A percentile compares a stretch with the other conserved stretches of the same genome.
These are phyloP conservation scores for Imbricaverruca yamaguchii DNA, from an alignment of 2,888 invertebrate species.

Conservation along the genomic window DNA sequence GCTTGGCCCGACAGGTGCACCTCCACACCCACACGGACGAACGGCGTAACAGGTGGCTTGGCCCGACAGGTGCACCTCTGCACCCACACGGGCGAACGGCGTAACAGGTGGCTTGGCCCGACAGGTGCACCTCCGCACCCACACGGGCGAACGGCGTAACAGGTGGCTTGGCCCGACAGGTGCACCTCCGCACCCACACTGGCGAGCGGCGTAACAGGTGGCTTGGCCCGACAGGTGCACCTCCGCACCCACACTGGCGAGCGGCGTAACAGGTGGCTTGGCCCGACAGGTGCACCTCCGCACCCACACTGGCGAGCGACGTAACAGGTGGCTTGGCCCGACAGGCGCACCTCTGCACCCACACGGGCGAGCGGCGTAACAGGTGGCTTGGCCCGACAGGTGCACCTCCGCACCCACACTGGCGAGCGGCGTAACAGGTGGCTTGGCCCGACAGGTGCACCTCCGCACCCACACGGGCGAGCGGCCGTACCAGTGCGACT, in stretches of 20 bases:
- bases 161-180: slow-evolving; percentile 34
- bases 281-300: too few species aligned
- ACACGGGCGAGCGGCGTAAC: slow-evolving; percentile 37
- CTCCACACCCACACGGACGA: slow-evolving; percentile 34
- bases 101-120: too few species aligned
- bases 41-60: slow-evolving; percentile 38
- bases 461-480: slow-evolving; percentile 34
- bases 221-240: too few species aligned
- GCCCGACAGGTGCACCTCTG: too few species aligned
- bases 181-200: too few species aligned
- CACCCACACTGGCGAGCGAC: too few species aligned
- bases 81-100: too few species aligned
- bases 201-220: too few species aligned
- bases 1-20: too few species aligned
- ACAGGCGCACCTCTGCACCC: slow-evolving; percentile 9
- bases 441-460: background rate
- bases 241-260: slow-evolving; percentile 34
- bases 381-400: slow-evolving; percentile 34
- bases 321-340: too few species aligned
- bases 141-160: slow-evolving; percentile 37
- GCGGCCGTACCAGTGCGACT: slow-evolving; percentile 38
- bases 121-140: slow-evolving; percentile 10
- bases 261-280: slow-evolving; percentile 38
- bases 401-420: too few species aligned
- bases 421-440: too few species aligned